Conservation (phyloP, 1,140 invertebrate species). For the Amphibalanus amphitrite region DNA sequence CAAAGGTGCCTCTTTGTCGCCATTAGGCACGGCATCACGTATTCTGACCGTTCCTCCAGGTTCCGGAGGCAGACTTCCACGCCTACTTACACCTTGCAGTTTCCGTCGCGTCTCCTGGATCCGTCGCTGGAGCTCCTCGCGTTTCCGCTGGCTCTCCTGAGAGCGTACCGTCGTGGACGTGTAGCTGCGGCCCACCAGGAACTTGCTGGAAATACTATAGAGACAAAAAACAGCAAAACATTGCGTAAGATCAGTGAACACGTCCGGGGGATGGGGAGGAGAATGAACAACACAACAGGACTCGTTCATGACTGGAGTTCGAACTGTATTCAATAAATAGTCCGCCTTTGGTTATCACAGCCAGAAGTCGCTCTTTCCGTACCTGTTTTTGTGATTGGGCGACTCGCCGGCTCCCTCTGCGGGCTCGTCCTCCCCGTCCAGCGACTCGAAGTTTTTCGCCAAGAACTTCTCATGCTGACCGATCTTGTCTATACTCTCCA, state of each 20-base stretch:
- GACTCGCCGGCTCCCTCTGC: constrained; percentile 11
- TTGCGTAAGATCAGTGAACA: too few relatives aligned
- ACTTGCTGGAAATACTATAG: constrained; percentile 22
- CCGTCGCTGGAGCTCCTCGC: constrained; percentile 63
- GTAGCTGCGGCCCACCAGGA: constrained; percentile 19
- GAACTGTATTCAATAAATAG: too few relatives aligned
- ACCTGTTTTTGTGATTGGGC: constrained; percentile 17
- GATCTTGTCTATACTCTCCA: constrained; percentile 52
- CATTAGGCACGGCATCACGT: too few relatives aligned
- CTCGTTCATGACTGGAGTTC: too few relatives aligned
- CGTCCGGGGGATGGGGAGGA: too few relatives aligned
- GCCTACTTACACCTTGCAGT: constrained; percentile 59
- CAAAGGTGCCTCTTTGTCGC: too few relatives aligned
- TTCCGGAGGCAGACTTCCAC: too few relatives aligned
- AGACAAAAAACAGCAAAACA: constrained; percentile 11
- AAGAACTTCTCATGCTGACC: constrained; percentile 50
- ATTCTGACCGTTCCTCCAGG: too few relatives aligned
- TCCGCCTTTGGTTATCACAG: too few relatives aligned
- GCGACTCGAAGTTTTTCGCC: constrained; percentile 38
- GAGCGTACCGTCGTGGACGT: constrained; percentile 11
- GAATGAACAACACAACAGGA: too few relatives aligned
- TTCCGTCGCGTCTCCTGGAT: constrained; percentile 73
- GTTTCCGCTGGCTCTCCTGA: constrained; percentile 34
- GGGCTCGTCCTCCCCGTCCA: constrained; percentile 13
- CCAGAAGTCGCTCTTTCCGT: too few relatives aligned